Evolutionary conservation across 2,888 invertebrate species (phyloP).

Genomic region (Andrena trimmerana): DNA sequence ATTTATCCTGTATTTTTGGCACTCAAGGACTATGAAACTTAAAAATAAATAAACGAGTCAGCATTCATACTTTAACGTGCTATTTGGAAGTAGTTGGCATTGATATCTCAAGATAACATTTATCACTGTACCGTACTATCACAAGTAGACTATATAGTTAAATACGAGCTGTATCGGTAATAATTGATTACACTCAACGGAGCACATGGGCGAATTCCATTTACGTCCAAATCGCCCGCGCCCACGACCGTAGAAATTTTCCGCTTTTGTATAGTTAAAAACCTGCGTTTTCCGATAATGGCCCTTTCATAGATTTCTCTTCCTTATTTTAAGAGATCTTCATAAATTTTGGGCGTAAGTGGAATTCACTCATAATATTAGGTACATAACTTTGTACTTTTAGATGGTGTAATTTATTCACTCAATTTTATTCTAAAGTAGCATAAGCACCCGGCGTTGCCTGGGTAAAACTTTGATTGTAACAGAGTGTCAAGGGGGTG

Average conservation of each 20-base stretch:
- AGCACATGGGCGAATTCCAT: neutral
- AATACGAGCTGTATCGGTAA: too few relatives aligned
- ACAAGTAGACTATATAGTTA: neutral
- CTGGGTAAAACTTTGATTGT: too few relatives aligned
- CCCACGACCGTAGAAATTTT: too few relatives aligned
- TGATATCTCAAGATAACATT: constrained; percentile 8
- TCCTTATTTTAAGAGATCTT: too few relatives aligned
- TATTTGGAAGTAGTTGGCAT: neutral
- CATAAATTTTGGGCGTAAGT: too few relatives aligned
- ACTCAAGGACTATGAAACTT: constrained; percentile 17
- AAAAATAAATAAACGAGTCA: neutral
- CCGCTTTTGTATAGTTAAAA: neutral
- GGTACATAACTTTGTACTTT: neutral
- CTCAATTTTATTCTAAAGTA: too few relatives aligned
- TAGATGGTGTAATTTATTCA: too few relatives aligned
- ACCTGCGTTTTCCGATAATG: too few relatives aligned
- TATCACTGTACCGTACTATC: neutral
- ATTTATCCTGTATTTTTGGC: constrained; percentile 22
- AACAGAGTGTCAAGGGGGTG: too few relatives aligned
- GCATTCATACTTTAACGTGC: neutral
- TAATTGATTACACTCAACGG: neutral
- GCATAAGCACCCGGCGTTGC: too few relatives aligned
- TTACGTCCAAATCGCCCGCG: too few relatives aligned
- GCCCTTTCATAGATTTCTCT: too few relatives aligned
- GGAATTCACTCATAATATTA: neutral